These are phyloP conservation scores for Tenthredo notha DNA, from an alignment of 2,888 invertebrate species.

Conservation along the genomic window DNA sequence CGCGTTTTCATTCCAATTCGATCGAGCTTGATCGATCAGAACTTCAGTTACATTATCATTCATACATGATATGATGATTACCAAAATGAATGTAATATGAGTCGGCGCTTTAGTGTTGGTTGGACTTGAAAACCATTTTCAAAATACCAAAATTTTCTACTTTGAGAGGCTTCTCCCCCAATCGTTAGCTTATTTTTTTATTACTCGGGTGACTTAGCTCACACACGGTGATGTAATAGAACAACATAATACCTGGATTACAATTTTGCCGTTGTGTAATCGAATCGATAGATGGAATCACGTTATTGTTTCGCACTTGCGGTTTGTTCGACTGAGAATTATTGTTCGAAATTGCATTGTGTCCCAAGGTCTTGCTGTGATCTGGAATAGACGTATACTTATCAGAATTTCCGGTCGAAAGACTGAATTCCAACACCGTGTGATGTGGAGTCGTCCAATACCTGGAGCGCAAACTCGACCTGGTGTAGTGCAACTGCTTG, in stretches of 20 bases:
- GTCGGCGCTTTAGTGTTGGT: not conserved
- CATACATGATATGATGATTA: not conserved
- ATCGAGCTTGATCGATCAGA: no score
- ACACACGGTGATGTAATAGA: not conserved
- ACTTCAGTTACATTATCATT: no score
- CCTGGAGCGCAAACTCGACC: not conserved
- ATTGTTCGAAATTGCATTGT: not conserved
- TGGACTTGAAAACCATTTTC: not conserved
- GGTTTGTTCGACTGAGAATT: not conserved
- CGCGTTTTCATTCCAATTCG: no score
- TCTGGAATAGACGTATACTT: not conserved
- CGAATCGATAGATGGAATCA: not conserved
- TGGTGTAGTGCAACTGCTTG: not conserved
- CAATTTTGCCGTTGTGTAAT: not conserved
- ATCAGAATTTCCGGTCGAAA: not conserved
- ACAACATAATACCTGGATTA: not conserved
- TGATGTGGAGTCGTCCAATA: not conserved
- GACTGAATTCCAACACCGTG: not conserved
- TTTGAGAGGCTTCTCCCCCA: not conserved
- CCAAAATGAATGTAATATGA: not conserved
- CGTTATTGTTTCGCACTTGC: not conserved
- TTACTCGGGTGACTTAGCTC: not conserved
- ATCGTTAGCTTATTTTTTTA: not conserved
- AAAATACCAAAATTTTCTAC: not conserved
- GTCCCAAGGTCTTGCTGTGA: not conserved